These are phyloP conservation scores for Alloscopus bannaensis DNA, from an alignment of 2,888 invertebrate species.

Conservation along the genomic window DNA sequence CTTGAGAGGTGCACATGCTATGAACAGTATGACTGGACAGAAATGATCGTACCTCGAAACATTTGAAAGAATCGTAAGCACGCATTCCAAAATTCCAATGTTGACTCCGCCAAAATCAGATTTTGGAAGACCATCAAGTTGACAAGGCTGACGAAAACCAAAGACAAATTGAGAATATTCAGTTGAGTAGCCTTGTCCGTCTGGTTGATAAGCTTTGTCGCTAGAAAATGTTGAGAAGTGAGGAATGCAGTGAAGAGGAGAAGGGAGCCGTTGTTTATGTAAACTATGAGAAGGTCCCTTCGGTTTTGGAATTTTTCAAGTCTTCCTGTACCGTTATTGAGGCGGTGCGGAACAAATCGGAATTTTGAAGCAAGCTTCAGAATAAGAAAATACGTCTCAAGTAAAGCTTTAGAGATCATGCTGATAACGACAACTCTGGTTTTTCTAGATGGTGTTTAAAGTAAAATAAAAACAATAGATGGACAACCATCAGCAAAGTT, in stretches of 20 bases:
- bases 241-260: background rate
- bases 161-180: background rate
- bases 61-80: background rate
- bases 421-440: too few species aligned
- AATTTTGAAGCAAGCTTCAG: background rate
- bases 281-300: background rate
- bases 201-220: background rate
- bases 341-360: background rate
- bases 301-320: background rate
- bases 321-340: background rate
- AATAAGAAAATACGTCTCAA: background rate
- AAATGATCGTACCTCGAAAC: background rate
- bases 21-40: too few species aligned
- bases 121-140: background rate
- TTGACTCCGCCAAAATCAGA: background rate
- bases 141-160: background rate
- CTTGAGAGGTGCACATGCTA: too few species aligned
- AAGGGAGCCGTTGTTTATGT: background rate
- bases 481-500: too few species aligned
- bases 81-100: too few species aligned
- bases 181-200: background rate
- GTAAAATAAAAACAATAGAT: too few species aligned
- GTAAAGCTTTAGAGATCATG: background rate
- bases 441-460: too few species aligned
- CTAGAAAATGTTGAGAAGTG: conserved; percentile 3